Conservation (phyloP, 1,140 invertebrate genomes). For the Platorchestia sp. region DNA sequence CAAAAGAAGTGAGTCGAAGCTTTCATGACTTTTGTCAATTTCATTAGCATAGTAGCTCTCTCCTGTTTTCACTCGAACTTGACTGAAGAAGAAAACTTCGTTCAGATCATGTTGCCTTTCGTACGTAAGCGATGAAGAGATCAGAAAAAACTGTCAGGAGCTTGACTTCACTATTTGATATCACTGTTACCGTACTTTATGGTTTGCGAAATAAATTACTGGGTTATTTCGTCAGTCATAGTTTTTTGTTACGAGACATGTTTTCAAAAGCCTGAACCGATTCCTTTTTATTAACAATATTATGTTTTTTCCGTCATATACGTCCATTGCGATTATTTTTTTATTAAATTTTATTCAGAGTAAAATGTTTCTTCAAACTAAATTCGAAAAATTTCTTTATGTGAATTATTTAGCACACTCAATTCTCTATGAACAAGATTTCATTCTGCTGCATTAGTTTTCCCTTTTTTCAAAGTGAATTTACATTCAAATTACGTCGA, state of each 20-base stretch:
- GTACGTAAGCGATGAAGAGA: background rate
- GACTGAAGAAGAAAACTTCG: background rate
- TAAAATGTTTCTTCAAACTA: background rate
- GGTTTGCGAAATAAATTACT: background rate
- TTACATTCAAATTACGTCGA: background rate
- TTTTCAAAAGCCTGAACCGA: background rate
- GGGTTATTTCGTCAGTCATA: background rate
- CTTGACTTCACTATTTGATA: background rate
- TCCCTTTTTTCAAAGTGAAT: background rate
- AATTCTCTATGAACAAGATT: background rate
- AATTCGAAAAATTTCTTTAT: background rate
- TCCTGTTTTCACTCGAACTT: background rate
- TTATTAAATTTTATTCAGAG: background rate
- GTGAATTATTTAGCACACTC: background rate
- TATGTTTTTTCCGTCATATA: background rate
- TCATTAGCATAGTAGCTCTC: conserved; percentile 40
- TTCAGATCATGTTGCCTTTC: background rate
- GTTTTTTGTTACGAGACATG: background rate
- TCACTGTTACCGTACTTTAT: background rate
- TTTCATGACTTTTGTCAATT: conserved; percentile 26
- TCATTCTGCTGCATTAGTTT: background rate
- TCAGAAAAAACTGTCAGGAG: background rate
- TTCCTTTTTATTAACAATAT: background rate
- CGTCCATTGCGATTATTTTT: background rate
- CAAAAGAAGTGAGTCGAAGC: conserved; percentile 85